Evolutionary conservation across 2,888 invertebrate genomes (phyloP).

Genomic region (Tipula unca): DNA sequence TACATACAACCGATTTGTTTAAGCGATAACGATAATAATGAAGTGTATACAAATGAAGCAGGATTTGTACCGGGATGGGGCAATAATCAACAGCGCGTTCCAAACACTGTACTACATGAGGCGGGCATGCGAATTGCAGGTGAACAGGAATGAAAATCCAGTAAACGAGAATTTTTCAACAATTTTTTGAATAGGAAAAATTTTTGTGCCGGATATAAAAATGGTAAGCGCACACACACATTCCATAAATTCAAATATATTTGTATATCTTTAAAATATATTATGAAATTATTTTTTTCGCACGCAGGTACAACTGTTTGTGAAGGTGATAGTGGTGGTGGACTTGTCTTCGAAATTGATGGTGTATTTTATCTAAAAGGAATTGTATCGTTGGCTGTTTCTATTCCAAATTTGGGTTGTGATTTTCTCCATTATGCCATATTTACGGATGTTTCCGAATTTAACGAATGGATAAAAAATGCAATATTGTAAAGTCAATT

Average conservation of each 20-base stretch:
- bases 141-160: conserved; percentile 31
- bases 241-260: too few relatives aligned
- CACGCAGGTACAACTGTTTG: conserved; percentile 41
- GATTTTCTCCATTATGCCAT: conserved; percentile 43
- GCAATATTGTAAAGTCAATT: too few relatives aligned
- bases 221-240: too few relatives aligned
- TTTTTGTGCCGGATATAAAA: conserved; percentile 26
- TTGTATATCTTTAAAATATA: too few relatives aligned
- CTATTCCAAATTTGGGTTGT: conserved; percentile 33
- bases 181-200: conserved; percentile 22
- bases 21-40: conserved; percentile 29
- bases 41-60: not conserved
- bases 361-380: conserved; percentile 23
- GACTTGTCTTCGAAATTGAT: conserved; percentile 35
- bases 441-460: conserved; percentile 42
- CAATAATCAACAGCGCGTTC: conserved; percentile 15
- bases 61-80: conserved; percentile 35
- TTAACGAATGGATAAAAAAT: conserved; percentile 32
- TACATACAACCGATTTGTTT: conserved; percentile 39
- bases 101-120: not conserved
- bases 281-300: not conserved
- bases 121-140: conserved; percentile 33
- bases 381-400: conserved; percentile 25
- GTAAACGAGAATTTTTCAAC: conserved; percentile 25
- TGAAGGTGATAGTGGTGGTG: conserved; percentile 48